A percentile compares a stretch with the other conserved stretches of the same genome.
These are phyloP conservation scores for Ifrita kowaldi DNA, from an alignment of 2,113 vertebrate genomes.

Conservation along the genomic window DNA sequence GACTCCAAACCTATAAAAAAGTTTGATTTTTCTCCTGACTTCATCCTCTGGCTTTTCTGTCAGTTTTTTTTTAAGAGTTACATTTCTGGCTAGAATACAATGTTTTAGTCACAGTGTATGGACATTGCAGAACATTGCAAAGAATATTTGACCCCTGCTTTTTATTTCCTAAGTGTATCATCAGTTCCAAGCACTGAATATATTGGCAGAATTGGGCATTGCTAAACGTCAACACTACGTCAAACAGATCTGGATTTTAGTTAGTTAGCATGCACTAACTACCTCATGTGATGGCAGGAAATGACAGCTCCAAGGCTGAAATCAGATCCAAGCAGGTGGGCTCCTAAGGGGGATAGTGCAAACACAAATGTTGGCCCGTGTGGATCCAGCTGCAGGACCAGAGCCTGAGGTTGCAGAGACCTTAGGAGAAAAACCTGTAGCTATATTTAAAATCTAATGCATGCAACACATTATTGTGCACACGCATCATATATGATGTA, in stretches of 20 bases:
- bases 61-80: neutral
- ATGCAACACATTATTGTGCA: neutral
- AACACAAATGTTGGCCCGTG: neutral
- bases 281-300: conserved; percentile 26
- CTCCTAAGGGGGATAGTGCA: neutral
- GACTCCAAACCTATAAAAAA: neutral
- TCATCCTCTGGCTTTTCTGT: neutral
- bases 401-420: neutral
- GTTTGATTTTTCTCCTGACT: neutral
- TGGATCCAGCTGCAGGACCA: conserved; percentile 16
- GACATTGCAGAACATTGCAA: neutral
- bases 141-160: conserved; percentile 20
- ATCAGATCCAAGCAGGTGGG: conserved; percentile 45
- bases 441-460: neutral
- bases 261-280: neutral
- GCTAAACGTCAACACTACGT: neutral
- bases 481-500: neutral
- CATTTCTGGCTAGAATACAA: neutral
- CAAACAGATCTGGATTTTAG: neutral
- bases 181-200: neutral
- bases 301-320: conserved; percentile 30
- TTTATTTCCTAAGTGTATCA: conserved; percentile 20
- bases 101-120: neutral
- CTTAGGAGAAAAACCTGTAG: neutral
- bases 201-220: neutral